Conservation (phyloP, 2,888 invertebrate genomes). For the Odiellus spinosus region DNA sequence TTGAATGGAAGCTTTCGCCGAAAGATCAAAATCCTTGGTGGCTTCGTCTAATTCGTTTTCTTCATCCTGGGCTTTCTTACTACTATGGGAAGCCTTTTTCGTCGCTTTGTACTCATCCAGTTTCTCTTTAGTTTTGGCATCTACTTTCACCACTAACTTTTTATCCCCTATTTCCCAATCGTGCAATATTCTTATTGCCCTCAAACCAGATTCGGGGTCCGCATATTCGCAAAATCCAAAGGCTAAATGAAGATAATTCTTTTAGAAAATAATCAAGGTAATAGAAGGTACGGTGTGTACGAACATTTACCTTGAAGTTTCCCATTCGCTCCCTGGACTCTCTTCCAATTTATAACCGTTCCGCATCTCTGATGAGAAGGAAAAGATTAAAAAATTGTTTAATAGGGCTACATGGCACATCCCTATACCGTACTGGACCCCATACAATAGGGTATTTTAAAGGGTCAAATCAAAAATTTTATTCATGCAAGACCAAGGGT, state of each 20-base stretch:
- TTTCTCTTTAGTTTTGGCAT: slow-evolving; percentile 88
- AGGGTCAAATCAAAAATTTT: too few relatives aligned
- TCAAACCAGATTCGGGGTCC: slow-evolving; percentile 82
- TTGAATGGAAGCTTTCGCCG: slow-evolving; percentile 57
- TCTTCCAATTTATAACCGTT: slow-evolving; percentile 87
- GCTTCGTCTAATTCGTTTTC: slow-evolving; percentile 45
- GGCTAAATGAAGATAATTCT: slow-evolving; percentile 34
- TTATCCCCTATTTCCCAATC: slow-evolving; percentile 84
- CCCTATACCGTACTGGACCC: too few relatives aligned
- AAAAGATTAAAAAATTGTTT: too few relatives aligned
- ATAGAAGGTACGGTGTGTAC: too few relatives aligned
- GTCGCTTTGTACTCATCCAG: slow-evolving; percentile 70
- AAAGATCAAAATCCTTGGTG: slow-evolving; percentile 53
- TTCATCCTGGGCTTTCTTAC: slow-evolving; percentile 13
- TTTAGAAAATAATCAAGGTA: too few relatives aligned
- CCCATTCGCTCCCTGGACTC: slow-evolving; percentile 59
- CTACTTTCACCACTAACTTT: slow-evolving; percentile 85
- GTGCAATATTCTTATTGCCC: slow-evolving; percentile 82
- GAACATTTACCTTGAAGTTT: slow-evolving; percentile 36
- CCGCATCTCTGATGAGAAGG: slow-evolving; percentile 88
- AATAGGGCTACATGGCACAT: too few relatives aligned
- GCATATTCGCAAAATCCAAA: slow-evolving; percentile 98
- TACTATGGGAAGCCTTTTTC: slow-evolving; percentile 21
- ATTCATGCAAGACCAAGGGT: too few relatives aligned
- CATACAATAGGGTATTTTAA: too few relatives aligned